A percentile compares a stretch with the other conserved stretches of the same genome.
phyloP scores from a whole-genome alignment of 2,888 invertebrate genomes.

The Leucophenga maculata region DNA sequence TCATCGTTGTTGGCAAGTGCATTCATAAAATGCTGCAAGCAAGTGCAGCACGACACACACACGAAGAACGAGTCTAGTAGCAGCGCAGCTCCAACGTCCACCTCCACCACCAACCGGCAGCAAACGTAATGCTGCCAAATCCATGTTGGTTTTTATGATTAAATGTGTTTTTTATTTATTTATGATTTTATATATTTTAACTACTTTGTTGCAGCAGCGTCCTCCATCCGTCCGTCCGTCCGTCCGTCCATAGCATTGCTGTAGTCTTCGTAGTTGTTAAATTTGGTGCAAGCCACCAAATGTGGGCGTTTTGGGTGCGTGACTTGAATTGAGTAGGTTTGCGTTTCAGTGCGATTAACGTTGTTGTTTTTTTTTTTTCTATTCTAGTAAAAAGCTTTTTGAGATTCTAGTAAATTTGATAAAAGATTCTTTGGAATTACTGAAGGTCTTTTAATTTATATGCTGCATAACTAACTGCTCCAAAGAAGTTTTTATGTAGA shows the following conservation, averaged over 20 bases:
- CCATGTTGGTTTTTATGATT: slow-evolving; percentile 26
- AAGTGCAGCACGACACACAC: not conserved
- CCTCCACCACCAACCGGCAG: not conserved
- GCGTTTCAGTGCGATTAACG: slow-evolving; percentile 1
- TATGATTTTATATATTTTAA: slow-evolving; percentile 12
- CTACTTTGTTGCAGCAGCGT: slow-evolving; percentile 11
- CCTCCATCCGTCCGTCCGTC: too few relatives aligned
- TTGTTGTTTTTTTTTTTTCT: too few relatives aligned
- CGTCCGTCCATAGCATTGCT: too few relatives aligned
- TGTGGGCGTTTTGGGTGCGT: too few relatives aligned
- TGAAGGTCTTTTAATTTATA: slow-evolving; percentile 25
- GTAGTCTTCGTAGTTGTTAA: not conserved
- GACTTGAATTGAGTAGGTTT: not conserved
- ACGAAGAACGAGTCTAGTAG: not conserved
- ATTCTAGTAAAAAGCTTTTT: too few relatives aligned
- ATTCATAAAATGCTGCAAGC: slow-evolving; percentile 17
- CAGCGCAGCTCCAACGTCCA: too few relatives aligned
- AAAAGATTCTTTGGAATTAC: not conserved
- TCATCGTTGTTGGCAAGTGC: slow-evolving; percentile 13
- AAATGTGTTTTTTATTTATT: slow-evolving; percentile 22
- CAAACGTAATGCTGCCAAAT: slow-evolving; percentile 6
- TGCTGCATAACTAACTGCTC: too few relatives aligned
- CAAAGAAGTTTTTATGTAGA: too few relatives aligned
- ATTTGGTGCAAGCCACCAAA: too few relatives aligned
- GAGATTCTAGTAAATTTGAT: too few relatives aligned